Base-by-base conservation (phyloP, 2,888 invertebrate genomes). In the Lasioglossum zephyrum region DNA sequence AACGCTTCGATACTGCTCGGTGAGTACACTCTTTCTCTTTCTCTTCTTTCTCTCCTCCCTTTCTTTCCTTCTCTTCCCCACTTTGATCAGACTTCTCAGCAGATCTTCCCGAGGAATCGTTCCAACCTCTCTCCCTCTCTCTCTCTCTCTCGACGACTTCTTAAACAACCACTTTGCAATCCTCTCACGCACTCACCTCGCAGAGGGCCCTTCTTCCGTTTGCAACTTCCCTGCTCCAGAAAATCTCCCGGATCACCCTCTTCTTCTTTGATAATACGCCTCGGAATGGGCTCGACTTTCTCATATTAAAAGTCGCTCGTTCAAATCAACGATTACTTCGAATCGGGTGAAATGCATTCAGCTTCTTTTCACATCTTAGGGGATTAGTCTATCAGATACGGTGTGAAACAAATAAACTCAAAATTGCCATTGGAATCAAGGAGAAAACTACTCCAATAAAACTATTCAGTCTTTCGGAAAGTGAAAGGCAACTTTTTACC, bases 1-100 rank as follows among this genome's bases (percentile, higher is more conserved):
- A 99, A 99, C 95, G 98, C 99, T 72, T 99, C 99, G 31, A 96
- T 99, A 88, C 97, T 99, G 88, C 97, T 98, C 91, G 98, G 95
- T 95, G 87, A 92, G 93, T 89, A 66, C 77, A 85, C 69, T 49
- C 18, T 53, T 9, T 9, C 2, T 2, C 9, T 26, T 4, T 60
- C 57, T 60, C 57, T 11, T 26, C 26, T 26, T 26, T 13, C 13
- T 13, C 13, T 1, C 26, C 26, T 13, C 4, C 5, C 13, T 26
- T 26, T 5, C 13, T 1, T 1, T 26, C 13, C n/a, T 4, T 26
- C 26, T 1, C 26, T 26, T 16, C 26, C 26, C 60, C 13, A 13
- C 11, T 26, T 13, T 26, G 26, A 26, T 26, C 26, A 8, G 5
- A 4, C 26, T 13, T 60, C 60, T 60, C 5, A 2, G 13, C 16